Base-by-base conservation (phyloP, 2,888 invertebrate genomes). In the Erynnis tages region DNA sequence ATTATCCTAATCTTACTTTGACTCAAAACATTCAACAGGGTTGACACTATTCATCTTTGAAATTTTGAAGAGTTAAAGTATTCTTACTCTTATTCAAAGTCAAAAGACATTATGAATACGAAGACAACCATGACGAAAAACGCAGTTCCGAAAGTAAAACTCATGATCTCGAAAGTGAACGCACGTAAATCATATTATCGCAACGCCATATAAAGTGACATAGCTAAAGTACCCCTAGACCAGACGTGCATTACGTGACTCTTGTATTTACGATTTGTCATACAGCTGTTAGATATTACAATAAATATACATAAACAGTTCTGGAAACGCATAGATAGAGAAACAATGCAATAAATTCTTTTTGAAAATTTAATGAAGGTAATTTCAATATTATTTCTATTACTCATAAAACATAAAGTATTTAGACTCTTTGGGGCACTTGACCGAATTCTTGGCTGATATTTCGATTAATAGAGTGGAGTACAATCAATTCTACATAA, bases 81-180 rank as follows among this genome's bases (percentile, higher is more conserved):
- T 2, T 43, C 13, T 16, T 17, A 32, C 30, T 41, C 10, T 5
- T 40, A n/a, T 38, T 30, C 11, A 40, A 50, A 4, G 23, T 44
- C 47, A 13, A 34, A 30, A 30, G 2, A 27, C 27, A 34, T 29
- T 29, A 50, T 41, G 27, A 50, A 44, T 23, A 47, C 21, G 29
- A 54, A 49, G 41, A 40, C 35, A 40, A 23, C 32, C 50, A 37
- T 45, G 44, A 27, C 25, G 48, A 67, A 65, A 61, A 67, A 55
- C 64, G 65, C 67, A 66, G 73, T 76, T 75, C 75, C 67, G 82
- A 86, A 79, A 85, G 81, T 71, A 81, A 82, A 77, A 79, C 76
- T 73, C 74, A 73, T 80, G 78, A 78, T 80, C 81, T 79, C 71
- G 84, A 85, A 83, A 87, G 86, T 71, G 82, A 87, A 73, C 66